Percentiles rank a stretch among this genome's conserved stretches.
Conservation (phyloP, 2,113 vertebrate species). For the Jacana jacana region DNA sequence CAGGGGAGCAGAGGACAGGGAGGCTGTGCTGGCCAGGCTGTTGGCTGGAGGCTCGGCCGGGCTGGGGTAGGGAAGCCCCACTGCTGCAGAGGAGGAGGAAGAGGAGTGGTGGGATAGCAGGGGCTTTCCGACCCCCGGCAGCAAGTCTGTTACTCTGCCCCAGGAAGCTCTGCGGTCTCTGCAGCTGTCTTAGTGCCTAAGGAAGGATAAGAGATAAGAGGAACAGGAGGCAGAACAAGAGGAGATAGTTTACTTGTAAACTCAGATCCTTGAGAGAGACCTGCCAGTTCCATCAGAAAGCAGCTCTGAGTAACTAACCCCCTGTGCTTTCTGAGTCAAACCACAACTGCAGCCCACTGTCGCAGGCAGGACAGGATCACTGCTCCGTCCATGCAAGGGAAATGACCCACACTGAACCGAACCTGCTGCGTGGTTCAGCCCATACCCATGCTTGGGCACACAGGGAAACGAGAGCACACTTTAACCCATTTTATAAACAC, state of each 20-base stretch:
- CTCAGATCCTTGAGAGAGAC: background rate
- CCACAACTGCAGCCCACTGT: background rate
- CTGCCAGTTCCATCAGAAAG: background rate
- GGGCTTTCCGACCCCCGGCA: background rate
- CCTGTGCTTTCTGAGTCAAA: background rate
- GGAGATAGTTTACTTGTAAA: background rate
- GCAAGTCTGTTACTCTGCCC: background rate
- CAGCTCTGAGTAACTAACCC: background rate
- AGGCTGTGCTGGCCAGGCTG: background rate
- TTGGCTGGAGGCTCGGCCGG: background rate
- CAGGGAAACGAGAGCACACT: background rate
- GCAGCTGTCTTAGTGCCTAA: background rate
- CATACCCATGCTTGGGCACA: background rate
- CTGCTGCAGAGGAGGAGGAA: background rate
- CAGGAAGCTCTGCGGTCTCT: background rate
- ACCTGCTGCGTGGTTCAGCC: background rate
- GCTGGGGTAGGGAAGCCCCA: background rate
- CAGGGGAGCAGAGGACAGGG: background rate
- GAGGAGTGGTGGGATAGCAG: background rate
- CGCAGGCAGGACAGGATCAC: rapidly evolving
- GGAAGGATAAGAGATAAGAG: background rate
- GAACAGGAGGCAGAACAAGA: background rate
- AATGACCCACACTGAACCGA: rapidly evolving
- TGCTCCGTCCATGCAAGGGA: background rate
- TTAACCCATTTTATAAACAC: background rate